Conservation (phyloP, 2,888 invertebrate genomes). For the Lingula anatina region DNA sequence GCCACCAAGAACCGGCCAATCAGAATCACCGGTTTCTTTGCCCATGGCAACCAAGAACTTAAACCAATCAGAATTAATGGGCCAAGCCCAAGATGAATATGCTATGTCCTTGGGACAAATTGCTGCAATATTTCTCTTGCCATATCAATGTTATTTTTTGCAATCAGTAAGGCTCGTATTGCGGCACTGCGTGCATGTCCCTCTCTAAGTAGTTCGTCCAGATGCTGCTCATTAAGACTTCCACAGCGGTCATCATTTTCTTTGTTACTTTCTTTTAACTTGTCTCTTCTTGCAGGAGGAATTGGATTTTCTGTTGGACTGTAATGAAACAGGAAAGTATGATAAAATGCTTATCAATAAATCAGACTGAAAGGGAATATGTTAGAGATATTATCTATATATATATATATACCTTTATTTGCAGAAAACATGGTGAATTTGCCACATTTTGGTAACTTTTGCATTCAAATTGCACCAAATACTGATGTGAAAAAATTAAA, state of each 20-base stretch:
- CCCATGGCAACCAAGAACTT: no score
- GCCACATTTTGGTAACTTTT: neutral
- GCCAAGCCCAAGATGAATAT: no score
- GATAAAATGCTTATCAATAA: no score
- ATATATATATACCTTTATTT: no score
- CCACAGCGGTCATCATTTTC: constrained; percentile 30
- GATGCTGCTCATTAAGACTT: constrained; percentile 56
- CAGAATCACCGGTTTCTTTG: no score
- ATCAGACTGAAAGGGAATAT: no score
- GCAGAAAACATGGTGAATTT: no score
- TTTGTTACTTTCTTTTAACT: constrained; percentile 43
- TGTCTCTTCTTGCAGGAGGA: constrained; percentile 26
- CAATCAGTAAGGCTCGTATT: constrained; percentile 84
- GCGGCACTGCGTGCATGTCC: constrained; percentile 89
- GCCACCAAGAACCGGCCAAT: no score
- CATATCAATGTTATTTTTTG: constrained; percentile 90
- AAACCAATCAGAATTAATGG: no score
- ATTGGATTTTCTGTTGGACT: no score
- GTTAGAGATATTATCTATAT: no score
- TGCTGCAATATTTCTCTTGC: constrained; percentile 90
- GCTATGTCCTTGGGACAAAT: constrained; percentile 72
- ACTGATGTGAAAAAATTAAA: constrained; percentile 4
- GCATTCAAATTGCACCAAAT: constrained; percentile 8
- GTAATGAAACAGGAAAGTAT: no score
- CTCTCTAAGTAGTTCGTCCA: constrained; percentile 79